Conservation (phyloP, 2,113 vertebrate genomes). For the Beaufortia kweichowensis region DNA sequence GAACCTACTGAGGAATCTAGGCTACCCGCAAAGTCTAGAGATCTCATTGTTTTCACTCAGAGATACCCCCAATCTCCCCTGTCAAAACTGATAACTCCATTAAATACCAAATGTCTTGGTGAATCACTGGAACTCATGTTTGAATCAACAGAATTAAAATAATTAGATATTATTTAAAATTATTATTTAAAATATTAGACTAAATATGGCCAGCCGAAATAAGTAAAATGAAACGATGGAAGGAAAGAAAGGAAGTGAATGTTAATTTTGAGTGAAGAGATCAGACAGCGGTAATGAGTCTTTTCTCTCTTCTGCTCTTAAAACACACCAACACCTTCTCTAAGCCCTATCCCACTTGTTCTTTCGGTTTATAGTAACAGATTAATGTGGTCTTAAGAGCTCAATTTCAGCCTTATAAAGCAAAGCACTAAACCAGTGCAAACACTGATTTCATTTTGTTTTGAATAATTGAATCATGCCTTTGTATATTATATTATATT, state of each 20-base stretch:
- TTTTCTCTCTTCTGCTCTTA: neutral
- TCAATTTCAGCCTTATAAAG: neutral
- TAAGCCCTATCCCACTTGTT: neutral
- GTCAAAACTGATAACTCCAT: slow-evolving; percentile 52
- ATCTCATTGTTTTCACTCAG: slow-evolving; percentile 55
- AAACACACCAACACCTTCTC: neutral
- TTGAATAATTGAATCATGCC: too few species aligned
- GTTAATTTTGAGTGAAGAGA: slow-evolving; percentile 41
- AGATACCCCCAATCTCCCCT: slow-evolving; percentile 29
- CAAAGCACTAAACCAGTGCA: neutral
- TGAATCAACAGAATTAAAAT: too few species aligned
- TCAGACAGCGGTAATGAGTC: slow-evolving; percentile 50
- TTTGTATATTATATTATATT: too few species aligned
- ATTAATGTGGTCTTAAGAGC: neutral
- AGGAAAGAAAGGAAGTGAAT: neutral
- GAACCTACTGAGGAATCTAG: neutral
- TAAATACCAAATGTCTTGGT: slow-evolving; percentile 29
- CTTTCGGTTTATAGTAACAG: neutral
- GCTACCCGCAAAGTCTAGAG: neutral
- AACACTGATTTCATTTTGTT: neutral
- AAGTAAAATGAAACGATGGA: neutral
- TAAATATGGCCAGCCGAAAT: slow-evolving; percentile 1
- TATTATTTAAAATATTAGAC: slow-evolving; percentile 51
- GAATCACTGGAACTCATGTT: slow-evolving; percentile 53
- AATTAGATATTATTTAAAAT: too few species aligned